Evolutionary conservation across 2,888 invertebrate genomes (phyloP).

Genomic region (Oasisia sp.): DNA sequence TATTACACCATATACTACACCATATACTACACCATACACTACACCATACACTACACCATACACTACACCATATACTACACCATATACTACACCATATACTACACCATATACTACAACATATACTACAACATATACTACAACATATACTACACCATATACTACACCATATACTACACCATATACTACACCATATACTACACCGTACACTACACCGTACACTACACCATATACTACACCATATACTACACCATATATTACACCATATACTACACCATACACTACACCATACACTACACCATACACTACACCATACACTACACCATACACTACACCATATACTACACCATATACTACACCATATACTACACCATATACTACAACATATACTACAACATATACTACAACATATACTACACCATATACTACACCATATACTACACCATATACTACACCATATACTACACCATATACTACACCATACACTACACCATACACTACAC

Average conservation of each 20-base stretch:
- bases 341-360: neutral
- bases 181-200: neutral
- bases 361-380: neutral
- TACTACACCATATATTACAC: no score
- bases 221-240: neutral
- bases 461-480: no score
- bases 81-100: neutral
- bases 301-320: neutral
- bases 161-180: neutral
- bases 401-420: no score
- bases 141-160: no score
- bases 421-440: neutral
- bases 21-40: no score
- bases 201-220: neutral
- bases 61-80: neutral
- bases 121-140: no score
- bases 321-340: neutral
- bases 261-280: no score
- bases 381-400: no score
- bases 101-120: neutral
- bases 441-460: neutral
- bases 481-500: neutral
- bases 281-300: neutral
- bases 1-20: no score
- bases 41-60: neutral